Evolutionary conservation across 2,797 vertebrate species (phyloP), one percentile per base, ranked within the genome.

Genomic region (Megalops cyprinoides): DNA sequence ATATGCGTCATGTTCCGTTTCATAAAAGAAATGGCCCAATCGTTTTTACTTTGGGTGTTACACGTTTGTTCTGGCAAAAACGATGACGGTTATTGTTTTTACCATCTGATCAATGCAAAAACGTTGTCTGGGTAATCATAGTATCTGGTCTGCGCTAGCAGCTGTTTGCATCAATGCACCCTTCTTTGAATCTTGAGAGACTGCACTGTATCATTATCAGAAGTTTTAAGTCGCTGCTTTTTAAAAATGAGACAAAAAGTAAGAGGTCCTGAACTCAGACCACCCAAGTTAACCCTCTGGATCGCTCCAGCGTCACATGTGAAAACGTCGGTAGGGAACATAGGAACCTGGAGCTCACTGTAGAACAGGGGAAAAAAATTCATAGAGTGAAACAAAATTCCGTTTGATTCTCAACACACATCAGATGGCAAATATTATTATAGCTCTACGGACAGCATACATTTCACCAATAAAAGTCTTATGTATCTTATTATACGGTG

Each of bases 341-440:
- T 85, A 87, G 88, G 86, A 90, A 89, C 84, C 92, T 42, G 34
- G 88, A 91, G 89, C 87, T 88, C 85, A 89, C 87, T 77, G 56
- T 79, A 87, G 49, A 53, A 25, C 46, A 77, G 85, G 84, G 83
- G 84, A 55, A 76, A 25, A 73, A 77, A 60, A 75, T 81, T 83
- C 51, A 48, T 81, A 86, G 81, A 55, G 69, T 89, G 87, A 90
- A 91, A 94, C 87, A 80, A 84, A 86, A 91, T 87, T 90, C 88
- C 84, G 85, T 81, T 87, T 85, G 87, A 90, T 91, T 89, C 88
- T 81, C 78, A 88, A 85, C 87, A 84, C 88, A 91, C 89, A 89
- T 93, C 91, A 92, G 86, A 92, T 90, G 91, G 91, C 90, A 94
- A 93, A 93, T 91, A 92, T 91, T 92, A 92, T 92, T 92, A 87